Percentiles rank a stretch among this genome's conserved stretches.
These are phyloP conservation scores for Herpetotheres cachinnans DNA, from an alignment of 2,113 vertebrate species.

Conservation along the genomic window DNA sequence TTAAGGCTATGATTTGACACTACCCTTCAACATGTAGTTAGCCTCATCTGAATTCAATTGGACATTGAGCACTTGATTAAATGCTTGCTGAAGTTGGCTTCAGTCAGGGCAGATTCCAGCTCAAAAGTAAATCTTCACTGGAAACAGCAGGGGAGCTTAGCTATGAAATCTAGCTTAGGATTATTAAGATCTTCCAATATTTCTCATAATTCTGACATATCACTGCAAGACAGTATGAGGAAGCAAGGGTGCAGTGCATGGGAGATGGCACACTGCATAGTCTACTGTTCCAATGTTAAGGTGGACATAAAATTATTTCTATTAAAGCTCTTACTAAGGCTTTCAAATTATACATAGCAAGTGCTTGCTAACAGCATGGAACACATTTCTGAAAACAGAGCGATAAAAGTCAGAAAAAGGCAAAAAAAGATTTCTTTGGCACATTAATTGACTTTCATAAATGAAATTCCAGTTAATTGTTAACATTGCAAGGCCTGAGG, in stretches of 20 bases:
- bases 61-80: neutral
- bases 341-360: neutral
- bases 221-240: neutral
- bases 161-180: neutral
- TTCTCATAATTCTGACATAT: neutral
- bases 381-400: neutral
- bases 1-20: neutral
- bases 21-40: neutral
- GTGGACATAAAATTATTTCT: neutral
- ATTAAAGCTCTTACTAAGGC: neutral
- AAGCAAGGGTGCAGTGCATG: neutral
- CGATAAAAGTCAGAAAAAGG: neutral
- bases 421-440: neutral
- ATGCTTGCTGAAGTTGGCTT: neutral
- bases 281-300: neutral
- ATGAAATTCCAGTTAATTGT: neutral
- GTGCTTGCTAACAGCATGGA: neutral
- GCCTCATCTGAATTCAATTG: neutral
- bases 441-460: neutral
- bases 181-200: neutral
- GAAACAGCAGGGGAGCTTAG: neutral
- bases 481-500: neutral
- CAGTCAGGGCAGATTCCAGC: neutral
- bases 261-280: neutral
- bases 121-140: neutral